Percentiles rank a stretch among this genome's conserved stretches.
Conservation (phyloP, 2,888 invertebrate genomes). For the Pollenia amentaria region DNA sequence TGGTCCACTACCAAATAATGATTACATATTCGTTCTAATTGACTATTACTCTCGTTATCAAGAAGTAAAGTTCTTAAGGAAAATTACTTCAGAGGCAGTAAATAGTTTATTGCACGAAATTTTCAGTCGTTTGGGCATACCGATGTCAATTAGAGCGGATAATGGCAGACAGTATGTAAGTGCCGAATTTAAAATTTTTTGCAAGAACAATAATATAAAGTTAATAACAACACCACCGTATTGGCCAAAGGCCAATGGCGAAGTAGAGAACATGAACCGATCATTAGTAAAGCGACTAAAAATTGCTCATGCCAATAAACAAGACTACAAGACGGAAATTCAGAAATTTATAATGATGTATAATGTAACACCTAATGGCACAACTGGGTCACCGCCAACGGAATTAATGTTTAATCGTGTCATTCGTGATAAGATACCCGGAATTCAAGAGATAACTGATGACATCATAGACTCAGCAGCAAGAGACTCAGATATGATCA, state of each 20-base stretch:
- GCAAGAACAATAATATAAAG: slow-evolving; percentile 66
- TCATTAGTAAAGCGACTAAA: no score
- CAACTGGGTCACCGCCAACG: slow-evolving; percentile 4
- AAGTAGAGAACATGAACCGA: slow-evolving; percentile 67
- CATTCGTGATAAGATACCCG: slow-evolving; percentile 1
- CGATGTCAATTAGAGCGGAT: slow-evolving; percentile 71
- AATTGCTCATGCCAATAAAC: no score
- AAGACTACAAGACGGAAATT: slow-evolving; percentile 14
- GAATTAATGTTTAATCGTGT: slow-evolving; percentile 33
- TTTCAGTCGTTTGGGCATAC: slow-evolving; percentile 64
- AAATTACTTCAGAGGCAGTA: slow-evolving; percentile 55
- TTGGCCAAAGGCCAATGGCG: slow-evolving; percentile 67
- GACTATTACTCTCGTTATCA: slow-evolving; percentile 69
- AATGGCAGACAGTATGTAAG: slow-evolving; percentile 74
- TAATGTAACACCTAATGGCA: slow-evolving; percentile 16
- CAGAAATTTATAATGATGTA: slow-evolving; percentile 23
- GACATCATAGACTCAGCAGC: slow-evolving; percentile 37
- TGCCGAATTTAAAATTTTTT: slow-evolving; percentile 70
- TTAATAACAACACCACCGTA: slow-evolving; percentile 69
- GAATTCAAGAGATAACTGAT: slow-evolving; percentile 38
- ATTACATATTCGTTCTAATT: slow-evolving; percentile 64
- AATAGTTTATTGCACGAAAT: slow-evolving; percentile 61
- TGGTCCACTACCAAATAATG: slow-evolving; percentile 62
- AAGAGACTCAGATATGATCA: slow-evolving; percentile 29
- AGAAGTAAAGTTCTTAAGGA: slow-evolving; percentile 51